These are phyloP conservation scores for Ganaspis brasiliensis DNA, from an alignment of 2,888 invertebrate species.

Conservation along the genomic window DNA sequence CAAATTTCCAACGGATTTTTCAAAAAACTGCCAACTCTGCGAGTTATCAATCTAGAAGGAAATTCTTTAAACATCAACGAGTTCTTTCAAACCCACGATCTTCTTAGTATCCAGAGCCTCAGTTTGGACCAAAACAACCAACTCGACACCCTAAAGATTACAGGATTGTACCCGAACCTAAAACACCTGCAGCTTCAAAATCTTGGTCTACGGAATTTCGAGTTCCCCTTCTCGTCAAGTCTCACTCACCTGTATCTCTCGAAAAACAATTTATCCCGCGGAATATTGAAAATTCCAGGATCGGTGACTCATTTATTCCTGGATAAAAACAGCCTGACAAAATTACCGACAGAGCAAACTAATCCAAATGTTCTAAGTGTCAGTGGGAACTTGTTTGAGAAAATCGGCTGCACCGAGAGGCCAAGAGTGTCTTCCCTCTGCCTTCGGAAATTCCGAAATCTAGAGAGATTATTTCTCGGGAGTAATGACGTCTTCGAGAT, in stretches of 20 bases:
- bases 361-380: slow-evolving; percentile 6
- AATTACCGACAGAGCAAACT: not conserved
- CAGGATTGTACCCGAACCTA: slow-evolving; percentile 46
- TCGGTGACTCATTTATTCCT: slow-evolving; percentile 41
- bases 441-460: slow-evolving; percentile 34
- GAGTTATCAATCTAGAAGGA: not conserved
- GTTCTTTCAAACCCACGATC: slow-evolving; percentile 34
- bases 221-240: slow-evolving; percentile 37
- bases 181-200: slow-evolving; percentile 45
- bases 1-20: slow-evolving; percentile 35
- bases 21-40: slow-evolving; percentile 17
- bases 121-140: slow-evolving; percentile 46
- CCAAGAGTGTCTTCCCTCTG: slow-evolving; percentile 11
- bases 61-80: not conserved
- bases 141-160: not conserved
- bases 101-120: slow-evolving; percentile 39
- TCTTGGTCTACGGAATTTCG: slow-evolving; percentile 29
- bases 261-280: slow-evolving; percentile 35
- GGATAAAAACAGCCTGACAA: slow-evolving; percentile 4
- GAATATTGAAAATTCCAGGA: slow-evolving; percentile 22
- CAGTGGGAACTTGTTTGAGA: not conserved
- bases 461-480: slow-evolving; percentile 45
- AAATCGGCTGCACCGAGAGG: slow-evolving; percentile 25
- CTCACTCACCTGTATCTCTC: slow-evolving; percentile 47
- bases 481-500: slow-evolving; percentile 44